Conservation (phyloP, 2,113 vertebrate genomes). For the Canis aureus region DNA sequence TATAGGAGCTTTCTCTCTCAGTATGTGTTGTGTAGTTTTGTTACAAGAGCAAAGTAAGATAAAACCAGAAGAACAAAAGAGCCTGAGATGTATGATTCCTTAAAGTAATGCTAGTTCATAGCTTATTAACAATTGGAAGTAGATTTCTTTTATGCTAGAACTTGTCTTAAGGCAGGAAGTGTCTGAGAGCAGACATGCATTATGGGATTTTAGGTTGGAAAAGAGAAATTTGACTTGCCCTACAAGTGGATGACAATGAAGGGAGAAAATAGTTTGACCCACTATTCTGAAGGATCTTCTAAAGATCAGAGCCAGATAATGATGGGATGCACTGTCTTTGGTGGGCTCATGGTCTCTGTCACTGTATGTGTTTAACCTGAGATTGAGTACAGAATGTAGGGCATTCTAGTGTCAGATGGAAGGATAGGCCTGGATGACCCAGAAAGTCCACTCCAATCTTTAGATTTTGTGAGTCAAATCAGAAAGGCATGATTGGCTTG, state of each 20-base stretch:
- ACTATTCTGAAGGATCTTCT: background rate
- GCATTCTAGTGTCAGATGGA: background rate
- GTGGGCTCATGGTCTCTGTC: background rate
- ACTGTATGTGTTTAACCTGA: background rate
- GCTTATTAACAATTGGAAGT: background rate
- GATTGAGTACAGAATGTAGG: background rate
- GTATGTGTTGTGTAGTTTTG: background rate
- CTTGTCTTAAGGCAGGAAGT: background rate
- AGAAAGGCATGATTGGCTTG: background rate
- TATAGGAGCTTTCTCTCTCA: background rate
- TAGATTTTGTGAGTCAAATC: constrained; percentile 15
- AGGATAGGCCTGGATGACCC: background rate
- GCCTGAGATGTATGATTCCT: background rate
- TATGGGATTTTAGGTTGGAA: background rate
- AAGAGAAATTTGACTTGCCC: background rate
- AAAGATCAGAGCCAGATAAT: background rate
- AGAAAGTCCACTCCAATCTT: background rate
- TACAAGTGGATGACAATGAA: background rate
- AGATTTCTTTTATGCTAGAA: background rate
- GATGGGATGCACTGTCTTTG: background rate
- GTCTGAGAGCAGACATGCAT: too few relatives aligned
- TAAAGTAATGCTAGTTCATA: background rate
- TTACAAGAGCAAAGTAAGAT: background rate
- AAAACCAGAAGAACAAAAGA: background rate
- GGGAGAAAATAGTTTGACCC: background rate